Percentiles rank a stretch among this genome's conserved stretches.
Conservation (phyloP, 2,113 vertebrate species). For the Catharus fuscescens region DNA sequence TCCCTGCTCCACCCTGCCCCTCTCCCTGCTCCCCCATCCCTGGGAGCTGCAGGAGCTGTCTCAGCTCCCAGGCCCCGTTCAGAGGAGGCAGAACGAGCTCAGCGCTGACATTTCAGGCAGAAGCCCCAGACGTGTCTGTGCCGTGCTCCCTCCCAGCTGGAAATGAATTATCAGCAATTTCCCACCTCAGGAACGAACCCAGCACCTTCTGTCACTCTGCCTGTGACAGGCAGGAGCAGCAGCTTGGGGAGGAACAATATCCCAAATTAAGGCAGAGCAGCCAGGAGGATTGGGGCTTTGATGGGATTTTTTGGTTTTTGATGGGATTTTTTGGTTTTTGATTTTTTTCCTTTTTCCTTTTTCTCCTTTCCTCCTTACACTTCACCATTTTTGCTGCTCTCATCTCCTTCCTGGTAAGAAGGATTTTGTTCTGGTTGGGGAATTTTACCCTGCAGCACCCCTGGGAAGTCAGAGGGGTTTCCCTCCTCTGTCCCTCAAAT, state of each 20-base stretch:
- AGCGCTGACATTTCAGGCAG: background rate
- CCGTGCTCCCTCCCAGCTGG: background rate
- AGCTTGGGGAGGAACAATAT: background rate
- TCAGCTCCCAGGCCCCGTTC: background rate
- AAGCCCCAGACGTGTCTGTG: background rate
- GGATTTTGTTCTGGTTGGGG: background rate
- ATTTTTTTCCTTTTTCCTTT: no score
- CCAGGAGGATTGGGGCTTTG: background rate
- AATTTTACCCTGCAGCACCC: background rate
- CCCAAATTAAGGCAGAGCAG: background rate
- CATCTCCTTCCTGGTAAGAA: no score
- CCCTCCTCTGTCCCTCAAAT: background rate
- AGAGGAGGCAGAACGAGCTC: background rate
- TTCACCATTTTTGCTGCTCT: no score
- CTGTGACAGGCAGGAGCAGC: conserved; percentile 20
- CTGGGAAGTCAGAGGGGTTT: background rate
- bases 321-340: background rate
- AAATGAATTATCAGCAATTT: conserved; percentile 58
- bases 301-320: background rate
- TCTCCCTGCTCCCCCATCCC: no score
- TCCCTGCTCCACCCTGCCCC: background rate
- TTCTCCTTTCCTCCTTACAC: no score
- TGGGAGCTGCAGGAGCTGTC: rapidly evolving
- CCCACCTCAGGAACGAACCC: conserved; percentile 43
- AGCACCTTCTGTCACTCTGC: background rate